Conservation (phyloP, 2,113 vertebrate species). For the Hoplias malabaricus region DNA sequence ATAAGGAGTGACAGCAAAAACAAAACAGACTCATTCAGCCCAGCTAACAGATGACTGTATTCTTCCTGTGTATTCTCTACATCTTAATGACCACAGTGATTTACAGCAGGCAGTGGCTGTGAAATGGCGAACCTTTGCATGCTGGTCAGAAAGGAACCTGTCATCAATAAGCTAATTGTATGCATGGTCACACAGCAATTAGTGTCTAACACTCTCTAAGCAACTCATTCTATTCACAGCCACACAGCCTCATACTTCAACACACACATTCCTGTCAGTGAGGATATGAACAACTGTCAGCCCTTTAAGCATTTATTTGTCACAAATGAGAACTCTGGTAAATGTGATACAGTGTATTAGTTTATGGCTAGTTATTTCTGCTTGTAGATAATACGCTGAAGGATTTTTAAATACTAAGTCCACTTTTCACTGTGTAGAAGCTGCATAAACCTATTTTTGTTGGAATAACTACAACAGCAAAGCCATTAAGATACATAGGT, state of each 20-base stretch:
- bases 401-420: not conserved
- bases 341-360: not conserved
- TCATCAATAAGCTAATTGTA: conserved; percentile 40
- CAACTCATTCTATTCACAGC: conserved; percentile 23
- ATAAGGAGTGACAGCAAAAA: not conserved
- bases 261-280: not conserved
- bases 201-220: conserved; percentile 34
- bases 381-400: too few species aligned
- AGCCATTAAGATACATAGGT: not conserved
- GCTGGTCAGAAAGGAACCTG: not conserved
- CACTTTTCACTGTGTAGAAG: not conserved
- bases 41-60: not conserved
- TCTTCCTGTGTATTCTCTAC: too few species aligned
- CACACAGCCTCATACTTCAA: conserved; percentile 19
- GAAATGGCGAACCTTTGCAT: not conserved
- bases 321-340: not conserved
- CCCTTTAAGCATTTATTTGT: not conserved
- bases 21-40: not conserved
- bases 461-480: not conserved
- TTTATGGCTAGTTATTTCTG: not conserved
- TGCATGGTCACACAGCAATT: conserved; percentile 49
- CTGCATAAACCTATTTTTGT: not conserved
- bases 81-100: conserved; percentile 11
- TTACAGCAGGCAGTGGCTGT: conserved; percentile 12
- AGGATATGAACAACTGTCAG: not conserved